These are phyloP conservation scores for Polietes domitor DNA, from an alignment of 2,888 invertebrate genomes.

Conservation along the genomic window DNA sequence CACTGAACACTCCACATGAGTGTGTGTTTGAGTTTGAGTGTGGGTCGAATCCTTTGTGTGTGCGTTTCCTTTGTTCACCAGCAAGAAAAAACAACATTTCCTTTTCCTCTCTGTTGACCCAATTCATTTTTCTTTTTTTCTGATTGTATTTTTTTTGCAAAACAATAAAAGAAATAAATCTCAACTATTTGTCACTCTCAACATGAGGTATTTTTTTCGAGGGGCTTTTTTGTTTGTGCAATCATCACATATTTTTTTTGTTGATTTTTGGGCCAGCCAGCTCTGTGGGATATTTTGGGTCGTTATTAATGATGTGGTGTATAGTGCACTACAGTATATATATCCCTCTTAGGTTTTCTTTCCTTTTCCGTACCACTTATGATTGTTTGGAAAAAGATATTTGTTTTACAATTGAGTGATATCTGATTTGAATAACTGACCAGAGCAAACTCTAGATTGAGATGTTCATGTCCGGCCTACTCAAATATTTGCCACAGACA, in stretches of 20 bases:
- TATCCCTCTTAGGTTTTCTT: neutral
- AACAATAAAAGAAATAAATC: slow-evolving; percentile 29
- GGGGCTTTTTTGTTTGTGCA: neutral
- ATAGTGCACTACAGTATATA: too few species aligned
- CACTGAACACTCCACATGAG: neutral
- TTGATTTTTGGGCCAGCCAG: neutral
- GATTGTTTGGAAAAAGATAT: too few species aligned
- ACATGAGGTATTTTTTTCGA: neutral
- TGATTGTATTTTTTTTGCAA: neutral
- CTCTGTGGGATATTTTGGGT: neutral
- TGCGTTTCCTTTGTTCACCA: slow-evolving; percentile 1
- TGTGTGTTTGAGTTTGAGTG: neutral
- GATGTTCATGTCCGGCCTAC: too few species aligned
- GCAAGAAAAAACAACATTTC: neutral
- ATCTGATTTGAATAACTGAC: too few species aligned
- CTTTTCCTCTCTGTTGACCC: slow-evolving; percentile 4
- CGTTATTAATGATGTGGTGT: slow-evolving; percentile 27
- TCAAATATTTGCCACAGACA: too few species aligned
- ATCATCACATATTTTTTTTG: slow-evolving; percentile 21
- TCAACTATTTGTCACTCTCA: slow-evolving; percentile 39
- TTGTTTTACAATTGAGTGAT: too few species aligned
- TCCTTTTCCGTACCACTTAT: too few species aligned
- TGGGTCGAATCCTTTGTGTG: neutral
- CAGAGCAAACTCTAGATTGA: too few species aligned
- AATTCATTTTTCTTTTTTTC: slow-evolving; percentile 3